Conservation (phyloP, 2,888 invertebrate genomes). For the Prosopocoilus inquinatus region DNA sequence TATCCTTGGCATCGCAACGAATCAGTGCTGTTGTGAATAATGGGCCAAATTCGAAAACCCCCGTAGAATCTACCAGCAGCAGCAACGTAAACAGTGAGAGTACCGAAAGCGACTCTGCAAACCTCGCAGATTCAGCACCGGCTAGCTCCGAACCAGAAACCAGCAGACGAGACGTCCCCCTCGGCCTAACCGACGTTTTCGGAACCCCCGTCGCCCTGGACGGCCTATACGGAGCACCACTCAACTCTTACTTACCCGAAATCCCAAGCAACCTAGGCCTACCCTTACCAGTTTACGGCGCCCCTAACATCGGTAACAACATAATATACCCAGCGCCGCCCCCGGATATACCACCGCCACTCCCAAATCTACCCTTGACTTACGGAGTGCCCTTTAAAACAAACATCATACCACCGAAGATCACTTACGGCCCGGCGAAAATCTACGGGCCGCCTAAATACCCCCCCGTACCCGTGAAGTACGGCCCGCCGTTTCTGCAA, state of each 20-base stretch:
- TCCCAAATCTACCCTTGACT: conserved; percentile 22
- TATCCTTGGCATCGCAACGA: conserved; percentile 37
- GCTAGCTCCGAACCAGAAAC: conserved; percentile 41
- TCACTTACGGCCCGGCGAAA: conserved; percentile 32
- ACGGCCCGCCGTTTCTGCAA: conserved; percentile 34
- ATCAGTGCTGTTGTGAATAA: conserved; percentile 47
- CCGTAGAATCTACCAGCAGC: conserved; percentile 23
- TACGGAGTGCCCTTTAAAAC: conserved; percentile 27
- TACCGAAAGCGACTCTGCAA: conserved; percentile 13
- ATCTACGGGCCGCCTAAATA: conserved; percentile 36
- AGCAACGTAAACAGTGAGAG: conserved; percentile 23
- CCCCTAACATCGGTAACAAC: conserved; percentile 53
- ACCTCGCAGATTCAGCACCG: conserved; percentile 36
- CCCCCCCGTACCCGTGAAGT: conserved; percentile 24
- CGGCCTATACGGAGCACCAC: conserved; percentile 16
- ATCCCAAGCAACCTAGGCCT: conserved; percentile 47
- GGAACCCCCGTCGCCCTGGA: conserved; percentile 10
- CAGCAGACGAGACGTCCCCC: conserved; percentile 44
- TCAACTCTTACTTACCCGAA: conserved; percentile 42
- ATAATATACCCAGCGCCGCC: conserved; percentile 52
- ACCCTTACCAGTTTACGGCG: conserved; percentile 61
- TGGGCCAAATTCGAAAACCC: conserved; percentile 27
- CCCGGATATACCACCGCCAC: conserved; percentile 50
- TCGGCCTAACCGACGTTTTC: conserved; percentile 38
- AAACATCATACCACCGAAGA: conserved; percentile 37